Evolutionary conservation across 2,113 vertebrate species (phyloP), one percentile per base, ranked within the genome.

Genomic region (Leucoraja erinaceus): DNA sequence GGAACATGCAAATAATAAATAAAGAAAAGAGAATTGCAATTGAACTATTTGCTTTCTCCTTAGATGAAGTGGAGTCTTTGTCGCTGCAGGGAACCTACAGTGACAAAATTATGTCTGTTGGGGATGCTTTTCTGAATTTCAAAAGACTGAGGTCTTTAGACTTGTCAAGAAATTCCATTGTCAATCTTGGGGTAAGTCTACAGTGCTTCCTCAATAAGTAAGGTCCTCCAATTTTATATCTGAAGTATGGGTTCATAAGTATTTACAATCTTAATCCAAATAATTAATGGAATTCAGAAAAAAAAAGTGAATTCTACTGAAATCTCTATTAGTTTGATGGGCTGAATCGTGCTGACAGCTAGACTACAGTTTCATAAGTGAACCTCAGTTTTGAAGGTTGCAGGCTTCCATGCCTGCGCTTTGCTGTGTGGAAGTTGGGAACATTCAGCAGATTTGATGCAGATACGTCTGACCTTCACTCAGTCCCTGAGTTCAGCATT

Each of bases 151-250:
- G 94, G 92, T 95, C 94, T 18, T 94, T 96, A 93, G 95, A 96
- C 94, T 94, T 96, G 93, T 95, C 95, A 83, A 96, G 95, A 93
- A 96, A 96, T 94, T 93, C 95, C 83, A 94, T 96, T 90, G 93
- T 93, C 93, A 95, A 94, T 93, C 86, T 96, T 47, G 94, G 94
- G 94, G 95, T 95, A 94, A 94, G 94, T 94, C 28, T 92, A 10
- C 59, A 56, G 4, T 70, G 59, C 54, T 54, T 31, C 28, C 25
- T 31, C 31, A 18, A 5, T 61, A 86, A 61, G 54, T 63, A 63
- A 16, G 59, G 59, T 63, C 1, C 11, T 63, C 83, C 83, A 88
- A 7, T 31, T 86, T 86, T 16, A 7, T 63, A 66, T 88, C 31
- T 88, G 83, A 84, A 63, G 28, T 16, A 3, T 88, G 59, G 28